These are phyloP conservation scores for Nicator chloris DNA, from an alignment of 2,113 vertebrate genomes.

Conservation along the genomic window DNA sequence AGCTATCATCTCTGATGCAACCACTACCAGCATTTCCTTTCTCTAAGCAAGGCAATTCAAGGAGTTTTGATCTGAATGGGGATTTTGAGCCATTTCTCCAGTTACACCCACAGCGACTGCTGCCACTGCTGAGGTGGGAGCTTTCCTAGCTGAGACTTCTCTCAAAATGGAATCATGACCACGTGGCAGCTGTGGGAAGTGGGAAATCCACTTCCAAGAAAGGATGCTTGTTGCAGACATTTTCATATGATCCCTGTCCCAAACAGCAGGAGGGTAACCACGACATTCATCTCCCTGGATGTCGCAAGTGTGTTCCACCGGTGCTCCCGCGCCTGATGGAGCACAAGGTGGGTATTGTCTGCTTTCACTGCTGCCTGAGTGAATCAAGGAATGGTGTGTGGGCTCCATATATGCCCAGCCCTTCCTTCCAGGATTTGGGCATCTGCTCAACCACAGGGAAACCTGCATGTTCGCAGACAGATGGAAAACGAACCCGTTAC, in stretches of 20 bases:
- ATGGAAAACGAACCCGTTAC: rapidly evolving
- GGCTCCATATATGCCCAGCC: background rate
- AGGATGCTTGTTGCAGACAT: background rate
- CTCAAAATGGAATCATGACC: background rate
- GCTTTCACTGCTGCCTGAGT: background rate
- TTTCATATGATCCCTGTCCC: background rate
- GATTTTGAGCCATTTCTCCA: background rate
- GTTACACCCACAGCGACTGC: rapidly evolving
- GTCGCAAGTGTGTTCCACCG: background rate
- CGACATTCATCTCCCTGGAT: background rate
- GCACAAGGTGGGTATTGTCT: background rate
- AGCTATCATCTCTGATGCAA: background rate
- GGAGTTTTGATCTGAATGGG: background rate
- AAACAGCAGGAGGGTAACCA: background rate
- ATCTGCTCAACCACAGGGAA: background rate
- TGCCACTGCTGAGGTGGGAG: background rate
- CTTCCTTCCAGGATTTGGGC: background rate
- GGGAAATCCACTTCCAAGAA: background rate
- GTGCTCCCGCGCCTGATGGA: background rate
- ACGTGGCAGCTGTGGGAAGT: background rate
- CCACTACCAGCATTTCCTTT: background rate
- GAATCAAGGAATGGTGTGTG: background rate
- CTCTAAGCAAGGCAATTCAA: background rate
- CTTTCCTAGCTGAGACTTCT: background rate
- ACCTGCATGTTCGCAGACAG: rapidly evolving